These are phyloP conservation scores for Scalopus aquaticus DNA, from an alignment of 2,113 vertebrate genomes.

Conservation along the genomic window DNA sequence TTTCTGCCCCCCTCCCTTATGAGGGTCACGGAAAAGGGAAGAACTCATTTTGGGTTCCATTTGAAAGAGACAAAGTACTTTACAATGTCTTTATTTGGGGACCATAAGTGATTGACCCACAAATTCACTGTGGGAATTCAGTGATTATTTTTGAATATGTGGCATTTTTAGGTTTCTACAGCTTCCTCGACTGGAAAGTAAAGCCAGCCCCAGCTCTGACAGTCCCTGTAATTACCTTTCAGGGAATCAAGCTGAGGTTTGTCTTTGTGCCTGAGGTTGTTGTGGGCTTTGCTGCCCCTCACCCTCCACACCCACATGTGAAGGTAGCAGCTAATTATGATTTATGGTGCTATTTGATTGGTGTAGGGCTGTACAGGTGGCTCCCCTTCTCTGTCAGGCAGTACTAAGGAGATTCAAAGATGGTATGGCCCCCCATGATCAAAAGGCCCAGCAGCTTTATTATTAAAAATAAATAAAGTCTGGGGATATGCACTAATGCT, in stretches of 20 bases:
- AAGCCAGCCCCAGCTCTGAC: constrained; percentile 66
- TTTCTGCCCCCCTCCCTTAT: not conserved
- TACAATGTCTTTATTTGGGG: constrained; percentile 40
- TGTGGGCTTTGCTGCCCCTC: constrained; percentile 64
- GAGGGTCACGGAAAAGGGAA: not conserved
- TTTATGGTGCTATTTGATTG: constrained; percentile 67
- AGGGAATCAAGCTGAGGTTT: constrained; percentile 79
- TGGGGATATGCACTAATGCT: constrained; percentile 1
- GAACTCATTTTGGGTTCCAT: not conserved
- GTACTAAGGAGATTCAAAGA: constrained; percentile 65
- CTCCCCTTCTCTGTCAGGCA: constrained; percentile 51
- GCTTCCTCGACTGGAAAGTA: constrained; percentile 70
- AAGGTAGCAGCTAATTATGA: constrained; percentile 80
- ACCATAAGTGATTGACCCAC: not conserved
- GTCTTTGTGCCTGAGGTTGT: constrained; percentile 80
- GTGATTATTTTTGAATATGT: constrained; percentile 54
- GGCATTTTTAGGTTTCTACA: constrained; percentile 61
- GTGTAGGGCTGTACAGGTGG: not conserved
- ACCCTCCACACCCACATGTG: constrained; percentile 65
- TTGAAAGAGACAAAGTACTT: constrained; percentile 48
- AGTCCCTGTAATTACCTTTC: constrained; percentile 81
- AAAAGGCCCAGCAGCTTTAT: constrained; percentile 60
- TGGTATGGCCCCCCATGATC: constrained; percentile 24
- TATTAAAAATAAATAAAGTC: constrained; percentile 79
- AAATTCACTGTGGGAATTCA: constrained; percentile 37